A percentile compares a stretch with the other conserved stretches of the same genome.
Evolutionary conservation across 2,888 invertebrate genomes (phyloP).

Genomic region (Caenorhabditis sp.): DNA sequence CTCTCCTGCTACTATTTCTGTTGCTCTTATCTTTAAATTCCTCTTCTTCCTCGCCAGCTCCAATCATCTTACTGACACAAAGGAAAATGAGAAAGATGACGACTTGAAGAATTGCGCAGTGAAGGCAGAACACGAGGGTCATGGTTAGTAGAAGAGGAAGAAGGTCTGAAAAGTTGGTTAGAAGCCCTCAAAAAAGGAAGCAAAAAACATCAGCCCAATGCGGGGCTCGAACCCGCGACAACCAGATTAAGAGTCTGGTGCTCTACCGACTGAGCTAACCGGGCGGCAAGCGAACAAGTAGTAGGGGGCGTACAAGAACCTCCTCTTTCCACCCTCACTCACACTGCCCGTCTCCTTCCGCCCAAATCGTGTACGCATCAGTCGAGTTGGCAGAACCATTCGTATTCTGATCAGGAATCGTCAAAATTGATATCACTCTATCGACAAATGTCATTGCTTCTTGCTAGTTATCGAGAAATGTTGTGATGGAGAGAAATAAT

Average conservation of each 20-base stretch:
- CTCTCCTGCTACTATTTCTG: neutral
- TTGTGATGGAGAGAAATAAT: no score
- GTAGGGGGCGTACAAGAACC: neutral
- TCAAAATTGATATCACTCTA: conserved; percentile 50
- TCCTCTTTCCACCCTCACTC: neutral
- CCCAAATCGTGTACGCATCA: conserved; percentile 35
- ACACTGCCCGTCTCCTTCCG: conserved; percentile 48
- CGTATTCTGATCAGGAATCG: conserved; percentile 43
- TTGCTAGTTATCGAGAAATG: no score
- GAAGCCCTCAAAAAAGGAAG: neutral
- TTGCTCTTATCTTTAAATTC: neutral
- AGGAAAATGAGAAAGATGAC: conserved; percentile 6
- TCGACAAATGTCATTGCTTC: conserved; percentile 24
- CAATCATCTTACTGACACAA: neutral
- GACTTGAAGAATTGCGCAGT: conserved; percentile 33
- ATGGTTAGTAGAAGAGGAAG: conserved; percentile 21
- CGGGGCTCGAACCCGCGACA: conserved; percentile 83
- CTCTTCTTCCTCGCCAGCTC: conserved; percentile 14
- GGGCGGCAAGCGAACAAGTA: neutral
- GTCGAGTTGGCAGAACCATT: conserved; percentile 34
- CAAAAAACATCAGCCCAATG: conserved; percentile 76
- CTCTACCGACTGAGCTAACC: conserved; percentile 82
- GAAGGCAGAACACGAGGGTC: conserved; percentile 19
- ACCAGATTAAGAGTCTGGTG: conserved; percentile 82
- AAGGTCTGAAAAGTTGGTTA: conserved; percentile 27